phyloP scores from a whole-genome alignment of 2,888 invertebrate genomes.

The Stegana nigrithorax region DNA sequence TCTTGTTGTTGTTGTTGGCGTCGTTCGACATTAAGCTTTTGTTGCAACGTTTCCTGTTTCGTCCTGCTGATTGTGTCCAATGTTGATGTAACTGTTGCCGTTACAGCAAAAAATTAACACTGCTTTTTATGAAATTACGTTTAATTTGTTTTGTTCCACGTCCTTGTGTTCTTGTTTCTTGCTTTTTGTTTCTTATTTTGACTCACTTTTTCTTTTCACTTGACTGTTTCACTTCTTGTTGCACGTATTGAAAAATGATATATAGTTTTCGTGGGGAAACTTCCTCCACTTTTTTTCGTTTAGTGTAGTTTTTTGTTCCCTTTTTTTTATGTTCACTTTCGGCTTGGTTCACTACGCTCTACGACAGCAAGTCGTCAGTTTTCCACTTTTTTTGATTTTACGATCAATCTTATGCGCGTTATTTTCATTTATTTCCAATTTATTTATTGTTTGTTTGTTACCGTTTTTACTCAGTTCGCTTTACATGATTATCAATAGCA shows the following conservation, averaged over 20 bases:
- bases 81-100: constrained; percentile 27
- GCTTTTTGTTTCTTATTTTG: constrained; percentile 16
- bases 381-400: no score
- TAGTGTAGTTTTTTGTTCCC: background rate
- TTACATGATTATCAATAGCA: no score
- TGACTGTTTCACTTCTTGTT: constrained; percentile 21
- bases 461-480: no score
- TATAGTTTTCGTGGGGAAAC: background rate
- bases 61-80: background rate
- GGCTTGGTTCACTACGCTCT: no score
- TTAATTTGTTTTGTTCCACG: constrained; percentile 58
- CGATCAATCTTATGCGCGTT: no score
- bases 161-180: constrained; percentile 42
- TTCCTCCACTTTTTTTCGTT: background rate
- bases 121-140: constrained; percentile 60
- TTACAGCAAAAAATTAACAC: constrained; percentile 54
- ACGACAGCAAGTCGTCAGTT: background rate
- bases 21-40: constrained; percentile 48
- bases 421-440: no score
- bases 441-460: no score
- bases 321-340: background rate
- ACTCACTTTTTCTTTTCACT: constrained; percentile 12
- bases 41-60: constrained; percentile 11
- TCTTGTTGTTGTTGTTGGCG: background rate
- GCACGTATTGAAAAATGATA: constrained; percentile 7